phyloP scores from a whole-genome alignment of 2,888 invertebrate species.

The Spodoptera exigua region DNA sequence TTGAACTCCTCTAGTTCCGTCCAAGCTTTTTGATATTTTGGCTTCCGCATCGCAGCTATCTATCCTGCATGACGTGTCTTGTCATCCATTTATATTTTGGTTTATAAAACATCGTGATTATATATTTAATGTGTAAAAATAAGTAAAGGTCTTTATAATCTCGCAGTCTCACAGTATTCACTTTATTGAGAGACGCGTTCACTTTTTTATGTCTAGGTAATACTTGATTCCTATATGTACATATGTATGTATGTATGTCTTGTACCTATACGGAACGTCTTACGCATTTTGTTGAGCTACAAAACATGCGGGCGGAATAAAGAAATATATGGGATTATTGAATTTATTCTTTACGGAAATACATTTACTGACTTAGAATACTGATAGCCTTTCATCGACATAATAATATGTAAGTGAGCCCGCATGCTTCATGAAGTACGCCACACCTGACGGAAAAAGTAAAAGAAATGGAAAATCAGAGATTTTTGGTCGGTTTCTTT shows the following conservation, averaged over 20 bases:
- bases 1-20: no score
- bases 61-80: no score
- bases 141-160: no score
- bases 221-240: slow-evolving; percentile 17
- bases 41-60: no score
- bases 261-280: slow-evolving; percentile 13
- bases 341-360: slow-evolving; percentile 41
- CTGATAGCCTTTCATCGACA: slow-evolving; percentile 6
- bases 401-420: slow-evolving; percentile 3
- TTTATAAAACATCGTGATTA: no score
- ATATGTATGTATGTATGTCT: slow-evolving; percentile 16
- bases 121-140: no score
- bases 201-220: slow-evolving; percentile 6
- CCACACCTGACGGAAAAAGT: background rate
- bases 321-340: slow-evolving; percentile 28
- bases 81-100: no score
- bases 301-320: slow-evolving; percentile 37
- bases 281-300: slow-evolving; percentile 18
- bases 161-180: background rate
- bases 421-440: slow-evolving; percentile 1
- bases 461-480: no score
- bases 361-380: slow-evolving; percentile 20
- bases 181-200: slow-evolving; percentile 8
- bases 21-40: no score
- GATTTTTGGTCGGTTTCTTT: no score